Conservation (phyloP, 1,140 invertebrate species). For the Zeugodacus cucurbitae region DNA sequence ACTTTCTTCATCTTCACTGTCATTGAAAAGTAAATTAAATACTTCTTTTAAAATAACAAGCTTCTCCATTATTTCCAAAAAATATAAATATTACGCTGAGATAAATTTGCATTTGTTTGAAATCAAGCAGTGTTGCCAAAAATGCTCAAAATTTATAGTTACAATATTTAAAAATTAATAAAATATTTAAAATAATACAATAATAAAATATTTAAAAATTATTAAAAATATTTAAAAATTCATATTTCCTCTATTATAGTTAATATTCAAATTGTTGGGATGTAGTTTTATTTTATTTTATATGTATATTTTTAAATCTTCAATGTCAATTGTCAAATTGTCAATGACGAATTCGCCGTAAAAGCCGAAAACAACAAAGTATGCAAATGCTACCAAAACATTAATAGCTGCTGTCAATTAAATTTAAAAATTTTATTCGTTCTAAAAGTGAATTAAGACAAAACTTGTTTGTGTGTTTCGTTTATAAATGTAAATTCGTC, state of each 20-base stretch:
- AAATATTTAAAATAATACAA: too few species aligned
- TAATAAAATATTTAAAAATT: too few species aligned
- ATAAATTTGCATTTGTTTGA: neutral
- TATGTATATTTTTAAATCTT: too few species aligned
- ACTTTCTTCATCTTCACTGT: neutral
- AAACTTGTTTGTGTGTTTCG: neutral
- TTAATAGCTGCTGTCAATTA: neutral
- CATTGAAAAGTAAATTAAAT: neutral
- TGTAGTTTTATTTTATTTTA: too few species aligned
- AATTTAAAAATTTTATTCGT: constrained; percentile 38
- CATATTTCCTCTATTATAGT: too few species aligned
- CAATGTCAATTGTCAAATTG: neutral
- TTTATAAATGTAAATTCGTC: neutral
- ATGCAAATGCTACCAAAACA: neutral
- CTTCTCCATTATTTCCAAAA: neutral
- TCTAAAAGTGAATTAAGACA: neutral
- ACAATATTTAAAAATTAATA: too few species aligned
- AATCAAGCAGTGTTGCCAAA: neutral
- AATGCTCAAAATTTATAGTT: too few species aligned
- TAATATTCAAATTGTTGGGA: too few species aligned
- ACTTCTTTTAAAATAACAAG: neutral
- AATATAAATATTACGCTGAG: neutral
- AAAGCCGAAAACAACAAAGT: neutral
- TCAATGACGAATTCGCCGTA: neutral
- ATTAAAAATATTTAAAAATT: too few species aligned